These are phyloP conservation scores for Myzus persicae DNA, from an alignment of 1,140 invertebrate genomes.

Conservation along the genomic window DNA sequence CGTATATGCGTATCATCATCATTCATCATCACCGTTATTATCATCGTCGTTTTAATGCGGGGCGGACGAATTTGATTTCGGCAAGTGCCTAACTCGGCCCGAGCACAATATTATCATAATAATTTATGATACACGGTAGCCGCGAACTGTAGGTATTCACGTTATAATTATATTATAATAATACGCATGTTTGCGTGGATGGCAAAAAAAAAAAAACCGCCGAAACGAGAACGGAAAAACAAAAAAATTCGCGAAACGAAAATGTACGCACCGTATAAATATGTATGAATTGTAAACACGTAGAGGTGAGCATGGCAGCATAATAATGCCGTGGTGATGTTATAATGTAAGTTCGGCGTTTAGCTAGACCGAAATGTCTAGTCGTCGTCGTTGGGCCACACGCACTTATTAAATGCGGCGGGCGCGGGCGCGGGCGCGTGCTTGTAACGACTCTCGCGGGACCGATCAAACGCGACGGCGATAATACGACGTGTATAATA, in stretches of 20 bases:
- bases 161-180: not conserved
- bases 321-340: not conserved
- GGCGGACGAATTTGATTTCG: not conserved
- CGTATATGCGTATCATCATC: not conserved
- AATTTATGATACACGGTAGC: not conserved
- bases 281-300: not conserved
- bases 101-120: not conserved
- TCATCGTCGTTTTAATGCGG: no score
- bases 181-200: not conserved
- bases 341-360: no score
- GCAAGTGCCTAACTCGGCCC: not conserved
- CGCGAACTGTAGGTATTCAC: not conserved
- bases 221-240: not conserved
- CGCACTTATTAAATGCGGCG: not conserved
- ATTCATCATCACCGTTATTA: no score
- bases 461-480: conserved; percentile 8
- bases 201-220: not conserved
- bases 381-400: not conserved
- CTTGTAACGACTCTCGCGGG: conserved; percentile 27
- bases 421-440: not conserved
- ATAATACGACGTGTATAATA: not conserved
- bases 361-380: not conserved
- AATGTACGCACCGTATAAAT: not conserved
- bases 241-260: not conserved
- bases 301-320: no score